Base-by-base conservation (phyloP, 2,797 vertebrate species). In the Macropodus opercularis region DNA sequence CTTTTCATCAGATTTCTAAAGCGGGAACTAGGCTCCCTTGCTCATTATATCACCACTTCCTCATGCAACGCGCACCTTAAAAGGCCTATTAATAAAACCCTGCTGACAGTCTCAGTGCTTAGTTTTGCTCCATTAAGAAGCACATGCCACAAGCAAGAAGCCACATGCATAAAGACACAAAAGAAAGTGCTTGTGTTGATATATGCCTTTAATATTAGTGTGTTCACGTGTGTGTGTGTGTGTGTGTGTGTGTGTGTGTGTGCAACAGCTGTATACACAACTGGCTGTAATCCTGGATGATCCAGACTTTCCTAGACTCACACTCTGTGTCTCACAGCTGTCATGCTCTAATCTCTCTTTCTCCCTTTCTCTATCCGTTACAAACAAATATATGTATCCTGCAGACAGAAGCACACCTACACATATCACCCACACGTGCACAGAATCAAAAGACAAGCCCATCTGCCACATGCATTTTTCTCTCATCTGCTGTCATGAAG, bases 221-320 rank as follows among this genome's bases (percentile, higher is more conserved):
- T 63, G 27, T 11, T 3, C 63, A 23, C 48, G 17, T 69, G 55
- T 71, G 42, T 69, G 12, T 63, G 15, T 34, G 13, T 64, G 24
- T 77, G 57, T 69, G 46, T 67, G 56, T 47, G 40, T 31, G 41
- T 53, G 58, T 67, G 65, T 64, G 73, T 47, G 50, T 56, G 67
- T 57, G 36, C 9, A 79, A 65, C 87, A 90, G 87, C 88, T 91
- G 87, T 85, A 90, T 75, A 84, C 79, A 83, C 75, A 84, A 79
- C 76, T 67, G 81, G 74, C 75, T 82, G 86, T 93, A 93, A 93
- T 93, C 91, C 91, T 68, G 85, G 91, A 91, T 91, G 85, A 93
- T 92, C 91, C 90, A 86, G 83, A 89, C 84, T 85, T 88, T 88
- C 87, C 83, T 86, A 82, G 85, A 89, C 85, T 91, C 87, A 91